A percentile compares a stretch with the other conserved stretches of the same genome.
Evolutionary conservation across 2,797 vertebrate genomes (phyloP).

Genomic region (Danio tinwini): DNA sequence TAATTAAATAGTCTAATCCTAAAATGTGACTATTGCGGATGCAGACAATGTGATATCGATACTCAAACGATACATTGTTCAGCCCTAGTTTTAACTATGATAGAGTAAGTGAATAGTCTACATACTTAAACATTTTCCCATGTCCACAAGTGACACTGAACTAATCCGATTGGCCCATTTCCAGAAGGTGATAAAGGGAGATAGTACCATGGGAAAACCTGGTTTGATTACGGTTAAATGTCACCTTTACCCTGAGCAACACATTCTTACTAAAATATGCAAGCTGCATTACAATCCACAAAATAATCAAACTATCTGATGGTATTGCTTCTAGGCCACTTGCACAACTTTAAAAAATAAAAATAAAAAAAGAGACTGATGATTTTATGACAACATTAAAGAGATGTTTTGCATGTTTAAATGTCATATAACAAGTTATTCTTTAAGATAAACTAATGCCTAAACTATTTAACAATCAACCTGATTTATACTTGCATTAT

Average conservation of each 20-base stretch:
- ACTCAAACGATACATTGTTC: no score
- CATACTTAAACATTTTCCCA: background rate
- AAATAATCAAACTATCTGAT: background rate
- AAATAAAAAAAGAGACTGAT: background rate
- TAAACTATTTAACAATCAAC: no score
- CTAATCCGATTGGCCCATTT: slow-evolving; percentile 5
- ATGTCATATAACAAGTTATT: no score
- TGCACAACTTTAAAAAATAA: no score
- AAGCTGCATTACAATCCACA: background rate
- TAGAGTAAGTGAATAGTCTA: background rate
- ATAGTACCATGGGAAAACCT: slow-evolving; percentile 22
- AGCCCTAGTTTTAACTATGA: background rate
- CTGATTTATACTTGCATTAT: no score
- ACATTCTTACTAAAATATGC: background rate
- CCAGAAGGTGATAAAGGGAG: background rate
- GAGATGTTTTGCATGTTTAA: no score
- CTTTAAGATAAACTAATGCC: no score
- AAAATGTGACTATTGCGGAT: no score
- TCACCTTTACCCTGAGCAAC: background rate
- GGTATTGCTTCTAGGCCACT: background rate
- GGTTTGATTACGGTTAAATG: background rate
- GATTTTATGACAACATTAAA: background rate
- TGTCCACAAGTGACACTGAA: slow-evolving; percentile 13
- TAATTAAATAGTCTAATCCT: no score
- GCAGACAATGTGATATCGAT: no score